Evolutionary conservation across 1,140 invertebrate genomes (phyloP), one percentile per base, ranked within the genome.

Genomic region (Vollenhovia emeryi): DNA sequence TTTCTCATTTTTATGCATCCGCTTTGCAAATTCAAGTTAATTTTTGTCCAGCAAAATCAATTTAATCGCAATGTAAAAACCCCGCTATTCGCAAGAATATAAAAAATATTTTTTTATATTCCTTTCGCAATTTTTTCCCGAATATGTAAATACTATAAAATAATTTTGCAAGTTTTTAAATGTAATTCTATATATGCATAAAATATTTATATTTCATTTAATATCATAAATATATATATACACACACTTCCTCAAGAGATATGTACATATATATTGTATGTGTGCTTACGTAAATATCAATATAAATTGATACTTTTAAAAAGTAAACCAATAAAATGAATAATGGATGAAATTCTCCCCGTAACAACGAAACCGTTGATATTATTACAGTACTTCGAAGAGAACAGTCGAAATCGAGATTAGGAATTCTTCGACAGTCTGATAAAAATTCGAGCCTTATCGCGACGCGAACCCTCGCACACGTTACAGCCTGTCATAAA

Each of bases 371-470:
- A 15, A 24, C 7, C 5, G 2, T 18, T 21, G 3, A 79, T 27
- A 57, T 57, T 21, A 48, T 36, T 4, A 24, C 13, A 7, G 9
- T 27, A 52, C 30, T 71, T 71, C 15, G n/a, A 43, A 59, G 13
- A 13, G 8, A 40, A 43, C 21, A 21, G 24, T 27, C 27, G n/a
- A 73, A 45, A 59, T 59, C 50, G 33, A 59, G 13, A 78, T 24
- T 7, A 24, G 27, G 55, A 64, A 69, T 50, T 24, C 15, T 24
- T 3, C n/a, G 11, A 36, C 18, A 43, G 24, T 71, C 40, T 57
- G 50, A 82, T 82, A 45, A 59, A 73, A 71, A 73, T 82, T 82
- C 27, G 21, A 55, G 18, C n/a, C 13, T 45, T 82, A 59, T 55
- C 24, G n/a, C 50, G 7, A 8, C 50, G 40, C 15, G 6, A 57